Conservation (phyloP, 2,888 invertebrate genomes). For the Bimastos eiseni region DNA sequence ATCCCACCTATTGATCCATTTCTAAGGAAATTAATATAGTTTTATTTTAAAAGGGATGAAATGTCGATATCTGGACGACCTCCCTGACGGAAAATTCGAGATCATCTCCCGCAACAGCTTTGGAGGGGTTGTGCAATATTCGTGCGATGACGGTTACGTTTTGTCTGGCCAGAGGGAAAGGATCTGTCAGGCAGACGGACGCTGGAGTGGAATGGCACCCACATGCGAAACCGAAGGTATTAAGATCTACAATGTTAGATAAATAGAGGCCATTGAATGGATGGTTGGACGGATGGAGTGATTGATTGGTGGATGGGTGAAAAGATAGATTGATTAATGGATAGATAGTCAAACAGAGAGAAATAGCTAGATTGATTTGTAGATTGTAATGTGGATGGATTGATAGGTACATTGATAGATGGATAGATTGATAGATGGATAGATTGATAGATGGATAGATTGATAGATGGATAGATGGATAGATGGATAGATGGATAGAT, state of each 20-base stretch:
- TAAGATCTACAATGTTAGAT: background rate
- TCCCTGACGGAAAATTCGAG: background rate
- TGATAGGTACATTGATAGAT: too few species aligned
- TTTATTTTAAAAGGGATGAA: background rate
- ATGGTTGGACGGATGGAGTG: too few species aligned
- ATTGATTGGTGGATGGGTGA: too few species aligned
- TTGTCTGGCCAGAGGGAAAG: slow-evolving; percentile 60
- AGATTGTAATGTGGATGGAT: too few species aligned
- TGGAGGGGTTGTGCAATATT: slow-evolving; percentile 47
- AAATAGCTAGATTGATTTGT: too few species aligned
- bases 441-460: too few species aligned
- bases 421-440: too few species aligned
- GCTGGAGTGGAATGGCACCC: slow-evolving; percentile 62
- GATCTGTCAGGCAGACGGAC: slow-evolving; percentile 63
- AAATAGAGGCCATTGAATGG: too few species aligned
- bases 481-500: too few species aligned
- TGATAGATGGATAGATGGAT: too few species aligned
- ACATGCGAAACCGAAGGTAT: slow-evolving; percentile 51
- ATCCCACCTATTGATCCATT: background rate
- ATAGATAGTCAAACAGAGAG: slow-evolving; percentile 48
- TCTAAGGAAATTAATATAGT: too few species aligned
- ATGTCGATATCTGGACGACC: background rate
- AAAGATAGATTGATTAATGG: too few species aligned
- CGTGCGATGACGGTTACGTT: slow-evolving; percentile 61
- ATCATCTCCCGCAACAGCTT: slow-evolving; percentile 46